These are phyloP conservation scores for Amazonetta brasiliensis DNA, from an alignment of 2,797 vertebrate genomes.

Conservation along the genomic window DNA sequence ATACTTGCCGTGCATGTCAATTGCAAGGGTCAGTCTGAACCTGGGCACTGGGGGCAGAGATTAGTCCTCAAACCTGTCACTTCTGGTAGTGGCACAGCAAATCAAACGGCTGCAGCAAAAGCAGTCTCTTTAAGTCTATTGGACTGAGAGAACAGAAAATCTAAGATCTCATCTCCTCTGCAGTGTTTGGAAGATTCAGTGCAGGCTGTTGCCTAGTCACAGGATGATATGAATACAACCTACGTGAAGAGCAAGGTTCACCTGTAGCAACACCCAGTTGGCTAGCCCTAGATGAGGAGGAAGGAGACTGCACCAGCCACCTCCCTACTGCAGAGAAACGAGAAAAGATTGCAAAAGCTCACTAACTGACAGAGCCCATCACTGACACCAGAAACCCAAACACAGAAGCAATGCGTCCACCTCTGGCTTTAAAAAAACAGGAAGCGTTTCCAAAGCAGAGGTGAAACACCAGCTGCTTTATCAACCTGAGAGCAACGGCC, in stretches of 20 bases:
- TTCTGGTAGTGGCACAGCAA: background rate
- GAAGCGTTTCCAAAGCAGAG: background rate
- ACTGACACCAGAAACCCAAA: background rate
- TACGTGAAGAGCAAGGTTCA: background rate
- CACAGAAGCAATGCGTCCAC: background rate
- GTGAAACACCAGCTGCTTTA: background rate
- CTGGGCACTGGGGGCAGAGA: background rate
- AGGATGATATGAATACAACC: background rate
- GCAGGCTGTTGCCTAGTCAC: background rate
- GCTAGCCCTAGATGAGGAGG: background rate
- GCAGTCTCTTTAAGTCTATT: background rate
- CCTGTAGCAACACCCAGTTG: background rate
- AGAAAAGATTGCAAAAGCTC: background rate
- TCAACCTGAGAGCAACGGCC: background rate
- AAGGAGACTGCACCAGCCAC: background rate
- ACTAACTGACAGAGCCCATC: background rate
- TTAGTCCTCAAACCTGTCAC: background rate
- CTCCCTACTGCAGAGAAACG: background rate
- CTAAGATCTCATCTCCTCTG: background rate
- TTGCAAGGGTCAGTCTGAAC: background rate
- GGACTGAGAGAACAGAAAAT: background rate
- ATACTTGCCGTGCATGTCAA: background rate
- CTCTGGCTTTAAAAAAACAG: background rate
- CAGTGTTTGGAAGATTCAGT: background rate
- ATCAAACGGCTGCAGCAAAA: background rate